These are phyloP conservation scores for Cryptophagus acutangulus DNA, from an alignment of 2,888 invertebrate species.

Conservation along the genomic window DNA sequence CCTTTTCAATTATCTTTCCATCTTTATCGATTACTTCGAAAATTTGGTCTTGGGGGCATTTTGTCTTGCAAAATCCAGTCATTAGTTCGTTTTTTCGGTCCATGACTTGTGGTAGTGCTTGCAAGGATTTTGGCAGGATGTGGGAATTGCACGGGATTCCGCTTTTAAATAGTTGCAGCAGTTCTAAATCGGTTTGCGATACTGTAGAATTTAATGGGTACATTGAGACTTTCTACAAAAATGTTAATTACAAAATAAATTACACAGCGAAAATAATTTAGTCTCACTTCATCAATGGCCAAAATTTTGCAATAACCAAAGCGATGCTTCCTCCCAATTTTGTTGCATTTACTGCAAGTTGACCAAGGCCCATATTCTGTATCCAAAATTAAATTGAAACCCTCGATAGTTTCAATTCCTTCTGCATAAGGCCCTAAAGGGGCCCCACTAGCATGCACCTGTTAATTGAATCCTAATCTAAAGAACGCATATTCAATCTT, in stretches of 20 bases:
- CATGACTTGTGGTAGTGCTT: constrained; percentile 43
- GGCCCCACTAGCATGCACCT: constrained; percentile 38
- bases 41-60: constrained; percentile 48
- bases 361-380: constrained; percentile 63
- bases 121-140: constrained; percentile 49
- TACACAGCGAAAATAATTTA: too few species aligned
- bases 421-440: constrained; percentile 40
- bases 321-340: constrained; percentile 54
- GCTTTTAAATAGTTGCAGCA: constrained; percentile 48
- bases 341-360: constrained; percentile 58
- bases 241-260: too few species aligned
- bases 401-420: constrained; percentile 30
- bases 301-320: constrained; percentile 56
- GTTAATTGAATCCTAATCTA: too few species aligned
- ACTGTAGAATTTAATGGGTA: too few species aligned
- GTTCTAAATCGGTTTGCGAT: constrained; percentile 32
- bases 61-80: constrained; percentile 52
- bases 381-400: constrained; percentile 47
- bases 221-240: too few species aligned
- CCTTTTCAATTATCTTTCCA: constrained; percentile 53
- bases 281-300: constrained; percentile 5
- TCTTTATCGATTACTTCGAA: constrained; percentile 53
- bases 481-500: too few species aligned
- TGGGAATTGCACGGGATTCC: constrained; percentile 58
- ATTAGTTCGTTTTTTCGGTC: constrained; percentile 53